Percentiles rank a stretch among this genome's conserved stretches.
Evolutionary conservation across 2,797 vertebrate species (phyloP).

Genomic region (Knipowitschia caucasica): DNA sequence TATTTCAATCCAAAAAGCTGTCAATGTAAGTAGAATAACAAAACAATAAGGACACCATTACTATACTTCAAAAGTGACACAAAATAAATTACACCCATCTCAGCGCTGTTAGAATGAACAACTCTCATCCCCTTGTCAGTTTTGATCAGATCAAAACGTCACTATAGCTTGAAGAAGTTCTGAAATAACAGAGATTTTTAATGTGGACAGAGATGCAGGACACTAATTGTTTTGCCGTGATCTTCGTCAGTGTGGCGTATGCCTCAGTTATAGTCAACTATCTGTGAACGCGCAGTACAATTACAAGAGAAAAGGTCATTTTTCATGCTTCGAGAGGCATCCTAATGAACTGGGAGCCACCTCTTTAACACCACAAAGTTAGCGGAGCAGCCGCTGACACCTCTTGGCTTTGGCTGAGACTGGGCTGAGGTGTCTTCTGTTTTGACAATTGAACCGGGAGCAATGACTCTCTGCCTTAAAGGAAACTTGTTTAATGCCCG

Average conservation of each 20-base stretch:
- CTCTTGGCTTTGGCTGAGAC: conserved; percentile 46
- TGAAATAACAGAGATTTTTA: conserved; percentile 48
- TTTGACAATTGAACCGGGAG: conserved; percentile 54
- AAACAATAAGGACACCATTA: not conserved
- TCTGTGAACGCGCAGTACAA: conserved; percentile 71
- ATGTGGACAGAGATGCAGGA: conserved; percentile 46
- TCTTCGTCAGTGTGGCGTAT: conserved; percentile 70
- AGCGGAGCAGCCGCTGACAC: conserved; percentile 51
- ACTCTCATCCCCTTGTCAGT: conserved; percentile 39
- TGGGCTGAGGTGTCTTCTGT: conserved; percentile 50
- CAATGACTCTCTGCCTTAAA: conserved; percentile 58
- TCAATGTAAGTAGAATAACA: not conserved
- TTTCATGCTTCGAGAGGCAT: conserved; percentile 76
- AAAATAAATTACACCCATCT: conserved; percentile 22
- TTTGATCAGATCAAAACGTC: conserved; percentile 47
- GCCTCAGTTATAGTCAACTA: conserved; percentile 69
- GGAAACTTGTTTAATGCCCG: conserved; percentile 68
- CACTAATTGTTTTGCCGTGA: conserved; percentile 78
- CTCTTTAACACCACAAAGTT: conserved; percentile 65
- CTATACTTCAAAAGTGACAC: not conserved
- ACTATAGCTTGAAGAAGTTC: conserved; percentile 52
- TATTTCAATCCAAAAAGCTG: not conserved
- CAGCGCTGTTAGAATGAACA: conserved; percentile 24
- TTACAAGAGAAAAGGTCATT: conserved; percentile 78
- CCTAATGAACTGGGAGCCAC: conserved; percentile 73